phyloP scores from a whole-genome alignment of 2,113 vertebrate genomes.

The Otolemur garnettii region DNA sequence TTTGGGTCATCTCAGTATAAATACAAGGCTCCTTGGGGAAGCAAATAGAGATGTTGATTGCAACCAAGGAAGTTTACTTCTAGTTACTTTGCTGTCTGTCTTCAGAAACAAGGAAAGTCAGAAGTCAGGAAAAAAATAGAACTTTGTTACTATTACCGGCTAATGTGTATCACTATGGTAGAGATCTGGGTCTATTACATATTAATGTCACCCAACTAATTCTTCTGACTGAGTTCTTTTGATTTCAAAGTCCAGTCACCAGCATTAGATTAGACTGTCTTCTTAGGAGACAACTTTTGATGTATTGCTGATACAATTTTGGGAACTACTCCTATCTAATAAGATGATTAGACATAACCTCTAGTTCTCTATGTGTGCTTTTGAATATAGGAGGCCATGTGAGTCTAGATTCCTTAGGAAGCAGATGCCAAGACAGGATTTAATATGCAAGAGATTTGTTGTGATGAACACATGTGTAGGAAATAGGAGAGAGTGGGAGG shows the following conservation, averaged over 20 bases:
- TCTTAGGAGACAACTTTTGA: slow-evolving; percentile 10
- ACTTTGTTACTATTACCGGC: not conserved
- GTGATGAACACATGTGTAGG: not conserved
- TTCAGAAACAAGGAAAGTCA: slow-evolving; percentile 36
- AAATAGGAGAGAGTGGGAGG: not conserved
- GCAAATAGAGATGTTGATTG: slow-evolving; percentile 3
- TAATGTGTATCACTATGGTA: not conserved
- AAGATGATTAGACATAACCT: not conserved
- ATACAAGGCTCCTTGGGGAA: slow-evolving; percentile 4
- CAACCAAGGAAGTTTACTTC: not conserved
- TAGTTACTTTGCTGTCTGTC: slow-evolving; percentile 33
- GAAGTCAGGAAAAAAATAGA: too few relatives aligned
- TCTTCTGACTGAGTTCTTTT: slow-evolving; percentile 29
- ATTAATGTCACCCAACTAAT: slow-evolving; percentile 40
- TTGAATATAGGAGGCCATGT: not conserved
- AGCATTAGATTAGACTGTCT: slow-evolving; percentile 28
- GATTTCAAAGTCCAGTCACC: slow-evolving; percentile 43
- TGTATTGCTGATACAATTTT: not conserved
- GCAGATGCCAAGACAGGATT: slow-evolving; percentile 2
- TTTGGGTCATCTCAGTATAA: not conserved
- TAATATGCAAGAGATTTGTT: slow-evolving; percentile 18
- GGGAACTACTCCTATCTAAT: slow-evolving; percentile 11
- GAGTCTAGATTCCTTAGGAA: slow-evolving; percentile 17
- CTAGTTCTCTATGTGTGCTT: not conserved
- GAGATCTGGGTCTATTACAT: slow-evolving; percentile 37